Evolutionary conservation across 1,140 invertebrate genomes (phyloP), one percentile per base, ranked within the genome.

Genomic region (Bombus sibiricus): DNA sequence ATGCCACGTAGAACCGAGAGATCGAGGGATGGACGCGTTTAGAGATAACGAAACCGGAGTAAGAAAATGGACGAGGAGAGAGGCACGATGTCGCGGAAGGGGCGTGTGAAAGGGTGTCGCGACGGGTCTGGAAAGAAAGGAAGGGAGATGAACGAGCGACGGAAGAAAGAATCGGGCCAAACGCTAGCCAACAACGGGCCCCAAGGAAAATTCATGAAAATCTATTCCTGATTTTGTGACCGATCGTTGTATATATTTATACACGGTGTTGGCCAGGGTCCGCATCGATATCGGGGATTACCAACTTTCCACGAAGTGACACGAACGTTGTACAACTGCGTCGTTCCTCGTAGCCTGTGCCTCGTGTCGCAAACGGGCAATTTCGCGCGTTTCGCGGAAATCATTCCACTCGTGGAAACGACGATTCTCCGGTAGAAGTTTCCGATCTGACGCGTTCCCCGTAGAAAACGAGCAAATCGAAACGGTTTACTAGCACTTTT

Each of bases 171-270:
- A 89, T 86, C 87, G 77, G 88, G 88, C 68, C 88, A 86, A 59
- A 62, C 43, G 37, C 82, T 88, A 68, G 68, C 34, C 86, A 77
- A 82, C 73, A 82, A 82, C 57, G 57, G 81, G 39, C 68, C 18
- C 83, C 66, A 22, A 86, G 86, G 88, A 90, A 92, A 92, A 91
- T 92, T 91, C 86, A 93, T 92, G 92, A 92, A 93, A 93, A 93
- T 93, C 87, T 92, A 92, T 92, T 91, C 92, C 41, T 89, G 88
- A 89, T 90, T 90, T 90, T 77, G 85, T 86, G 80, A 28, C 77
- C 66, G 88, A 87, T 90, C 88, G 85, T 62, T 86, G 88, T 84
- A 90, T 89, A 89, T 71, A 76, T 80, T 88, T 86, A 71, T 22
- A 18, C 47, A 43, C 78, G 71, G 76, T 79, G 78, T 79, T 69